phyloP scores from a whole-genome alignment of 2,797 vertebrate species.

The Tympanoctomys barrerae region DNA sequence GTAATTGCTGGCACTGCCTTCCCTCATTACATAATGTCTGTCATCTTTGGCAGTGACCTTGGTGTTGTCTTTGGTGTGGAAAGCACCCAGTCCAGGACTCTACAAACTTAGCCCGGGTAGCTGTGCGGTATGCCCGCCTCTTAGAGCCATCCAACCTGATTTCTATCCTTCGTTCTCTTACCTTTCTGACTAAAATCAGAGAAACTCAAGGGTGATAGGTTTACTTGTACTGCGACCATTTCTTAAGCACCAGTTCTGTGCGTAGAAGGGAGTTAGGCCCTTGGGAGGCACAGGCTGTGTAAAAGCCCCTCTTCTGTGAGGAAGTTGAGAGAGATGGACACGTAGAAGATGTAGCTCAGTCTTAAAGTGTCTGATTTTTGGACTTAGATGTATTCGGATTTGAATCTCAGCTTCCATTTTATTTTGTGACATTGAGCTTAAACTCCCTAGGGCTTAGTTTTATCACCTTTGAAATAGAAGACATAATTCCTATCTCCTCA shows the following conservation, averaged over 20 bases:
- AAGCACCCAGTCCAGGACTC: conserved; percentile 52
- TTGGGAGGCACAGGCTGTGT: not conserved
- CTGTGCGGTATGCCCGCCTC: conserved; percentile 50
- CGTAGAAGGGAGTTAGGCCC: not conserved
- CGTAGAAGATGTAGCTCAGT: not conserved
- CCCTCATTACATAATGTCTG: conserved; percentile 85
- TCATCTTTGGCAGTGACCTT: conserved; percentile 77
- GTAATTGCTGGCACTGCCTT: conserved; percentile 82
- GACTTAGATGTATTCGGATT: not conserved
- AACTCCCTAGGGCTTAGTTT: conserved; percentile 29
- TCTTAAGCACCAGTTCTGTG: conserved; percentile 21
- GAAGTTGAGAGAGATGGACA: not conserved
- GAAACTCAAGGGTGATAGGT: not conserved
- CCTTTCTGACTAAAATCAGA: conserved; percentile 40
- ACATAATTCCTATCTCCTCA: not conserved
- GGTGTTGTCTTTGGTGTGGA: conserved; percentile 75
- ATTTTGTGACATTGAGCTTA: conserved; percentile 10
- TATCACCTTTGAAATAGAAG: not conserved
- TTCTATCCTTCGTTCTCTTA: conserved; percentile 51
- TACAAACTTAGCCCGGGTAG: conserved; percentile 33
- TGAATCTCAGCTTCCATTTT: not conserved
- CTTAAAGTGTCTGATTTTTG: not conserved
- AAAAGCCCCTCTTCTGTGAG: not conserved
- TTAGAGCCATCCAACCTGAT: not conserved
- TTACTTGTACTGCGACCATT: conserved; percentile 8